Evolutionary conservation across 2,797 vertebrate genomes (phyloP), one percentile per base, ranked within the genome.

Genomic region (Nasua narica): DNA sequence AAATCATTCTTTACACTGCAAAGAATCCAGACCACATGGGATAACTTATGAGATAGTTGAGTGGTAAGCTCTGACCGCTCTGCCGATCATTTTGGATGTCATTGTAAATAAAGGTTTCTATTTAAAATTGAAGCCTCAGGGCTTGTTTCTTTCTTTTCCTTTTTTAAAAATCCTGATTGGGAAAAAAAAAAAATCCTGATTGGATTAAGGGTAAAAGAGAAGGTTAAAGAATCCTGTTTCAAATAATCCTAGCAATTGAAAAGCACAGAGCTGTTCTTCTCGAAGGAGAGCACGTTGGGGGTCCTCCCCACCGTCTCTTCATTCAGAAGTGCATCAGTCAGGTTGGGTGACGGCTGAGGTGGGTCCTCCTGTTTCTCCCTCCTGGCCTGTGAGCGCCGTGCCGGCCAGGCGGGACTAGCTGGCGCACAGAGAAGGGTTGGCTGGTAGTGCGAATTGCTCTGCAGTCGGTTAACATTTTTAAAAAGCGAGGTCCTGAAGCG

Each of bases 81-180:
- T 99, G 99, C 98, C 99, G 98, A 98, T 98, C 99, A 98, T 99
- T 99, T 99, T 98, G 99, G 98, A 99, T 99, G 99, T 99, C 98
- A 95, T 98, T 99, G 99, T 99, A 99, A 99, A 99, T 99, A 99
- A 99, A 99, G 99, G 99, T 99, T 99, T 99, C 99, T 99, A 99
- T 99, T 99, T 99, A 99, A 99, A 98, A 97, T 83, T 62, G 86
- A 88, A 97, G 89, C 29, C 90, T 86, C 81, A 74, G 97, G 95
- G 72, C 54, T 50, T 95, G 76, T 46, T 29, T 46, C 37, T 27
- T 37, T 62, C 14, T 19, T 58, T 58, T 83, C 56, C 56, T 50
- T 74, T 50, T 74, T 74, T 1, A 6, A 6, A 43, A 43, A 43
- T 43, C 43, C 43, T 3, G 2, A 1, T 40, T 60, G 5, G 84